These are phyloP conservation scores for Latrodectus hesperus DNA, from an alignment of 2,888 invertebrate species.

Conservation along the genomic window DNA sequence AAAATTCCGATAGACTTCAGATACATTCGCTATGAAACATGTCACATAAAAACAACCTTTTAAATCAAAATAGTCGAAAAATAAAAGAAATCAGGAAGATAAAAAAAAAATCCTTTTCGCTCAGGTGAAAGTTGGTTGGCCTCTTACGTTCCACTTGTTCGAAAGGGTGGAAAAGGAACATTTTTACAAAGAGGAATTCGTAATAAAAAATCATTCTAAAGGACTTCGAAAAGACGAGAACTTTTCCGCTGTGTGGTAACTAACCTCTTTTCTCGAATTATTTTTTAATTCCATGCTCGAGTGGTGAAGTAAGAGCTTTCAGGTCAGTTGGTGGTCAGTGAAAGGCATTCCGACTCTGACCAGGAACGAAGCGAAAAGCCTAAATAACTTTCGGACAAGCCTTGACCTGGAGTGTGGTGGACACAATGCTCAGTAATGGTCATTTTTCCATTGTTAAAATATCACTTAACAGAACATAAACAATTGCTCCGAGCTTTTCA, in stretches of 20 bases:
- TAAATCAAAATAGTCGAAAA: neutral
- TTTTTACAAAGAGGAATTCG: neutral
- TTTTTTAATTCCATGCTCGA: neutral
- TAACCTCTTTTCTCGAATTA: neutral
- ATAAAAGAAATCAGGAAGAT: neutral
- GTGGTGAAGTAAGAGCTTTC: neutral
- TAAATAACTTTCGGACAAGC: neutral
- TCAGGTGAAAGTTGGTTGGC: conserved; percentile 53
- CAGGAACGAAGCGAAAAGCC: neutral
- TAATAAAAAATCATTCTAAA: neutral
- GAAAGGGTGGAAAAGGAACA: neutral
- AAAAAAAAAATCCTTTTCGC: neutral
- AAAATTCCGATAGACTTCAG: no score
- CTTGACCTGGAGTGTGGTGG: neutral
- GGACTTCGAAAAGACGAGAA: neutral
- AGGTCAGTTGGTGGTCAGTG: neutral
- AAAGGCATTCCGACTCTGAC: neutral
- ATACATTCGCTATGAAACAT: no score
- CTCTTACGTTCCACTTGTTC: conserved; percentile 44
- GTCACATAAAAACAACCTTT: no score
- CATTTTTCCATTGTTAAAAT: no score
- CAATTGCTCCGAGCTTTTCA: no score
- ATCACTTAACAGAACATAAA: no score
- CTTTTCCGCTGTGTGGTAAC: neutral
- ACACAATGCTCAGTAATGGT: no score